A percentile compares a stretch with the other conserved stretches of the same genome.
Evolutionary conservation across 37 sponge, comb jelly and placozoan genomes (phyloP).

Genomic region (Mnemiopsis leidyi): DNA sequence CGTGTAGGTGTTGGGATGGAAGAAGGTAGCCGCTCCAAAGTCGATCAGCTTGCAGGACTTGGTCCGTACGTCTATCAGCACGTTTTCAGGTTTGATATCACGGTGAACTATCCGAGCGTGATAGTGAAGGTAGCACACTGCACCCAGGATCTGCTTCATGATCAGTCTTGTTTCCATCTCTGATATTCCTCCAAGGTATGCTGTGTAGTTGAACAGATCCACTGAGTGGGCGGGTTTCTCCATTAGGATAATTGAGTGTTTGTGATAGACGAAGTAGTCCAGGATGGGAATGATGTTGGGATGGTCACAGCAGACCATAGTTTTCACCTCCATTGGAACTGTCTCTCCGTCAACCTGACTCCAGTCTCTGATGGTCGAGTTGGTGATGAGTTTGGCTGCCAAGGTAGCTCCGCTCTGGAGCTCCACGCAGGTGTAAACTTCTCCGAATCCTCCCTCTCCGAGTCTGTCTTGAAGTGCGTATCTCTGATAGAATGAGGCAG

Average conservation of each 20-base stretch:
- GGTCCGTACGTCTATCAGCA: constrained; percentile 47
- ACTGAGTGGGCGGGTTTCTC: constrained; percentile 30
- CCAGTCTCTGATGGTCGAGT: constrained; percentile 13
- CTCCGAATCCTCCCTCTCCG: constrained; percentile 61
- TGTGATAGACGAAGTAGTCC: constrained; percentile 53
- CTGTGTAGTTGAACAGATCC: constrained; percentile 66
- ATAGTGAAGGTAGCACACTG: constrained; percentile 28
- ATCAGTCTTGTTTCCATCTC: not conserved
- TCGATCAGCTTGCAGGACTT: constrained; percentile 32
- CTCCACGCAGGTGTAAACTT: constrained; percentile 46
- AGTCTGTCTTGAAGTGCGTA: constrained; percentile 5
- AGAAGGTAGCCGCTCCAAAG: constrained; percentile 53
- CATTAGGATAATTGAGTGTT: constrained; percentile 38
- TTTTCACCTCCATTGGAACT: constrained; percentile 63
- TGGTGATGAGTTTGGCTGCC: constrained; percentile 45
- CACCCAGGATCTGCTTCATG: not conserved
- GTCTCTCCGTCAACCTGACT: constrained; percentile 10
- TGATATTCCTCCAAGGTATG: constrained; percentile 51
- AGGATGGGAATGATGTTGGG: constrained; percentile 47
- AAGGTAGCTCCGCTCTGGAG: not conserved
- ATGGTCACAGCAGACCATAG: constrained; percentile 42
- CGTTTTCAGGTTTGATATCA: constrained; percentile 61
- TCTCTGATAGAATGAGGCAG: not conserved
- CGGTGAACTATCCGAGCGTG: constrained; percentile 42
- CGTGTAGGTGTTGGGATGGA: constrained; percentile 35